Base-by-base conservation (phyloP, 2,113 vertebrate genomes). In the Leptosomus discolor region DNA sequence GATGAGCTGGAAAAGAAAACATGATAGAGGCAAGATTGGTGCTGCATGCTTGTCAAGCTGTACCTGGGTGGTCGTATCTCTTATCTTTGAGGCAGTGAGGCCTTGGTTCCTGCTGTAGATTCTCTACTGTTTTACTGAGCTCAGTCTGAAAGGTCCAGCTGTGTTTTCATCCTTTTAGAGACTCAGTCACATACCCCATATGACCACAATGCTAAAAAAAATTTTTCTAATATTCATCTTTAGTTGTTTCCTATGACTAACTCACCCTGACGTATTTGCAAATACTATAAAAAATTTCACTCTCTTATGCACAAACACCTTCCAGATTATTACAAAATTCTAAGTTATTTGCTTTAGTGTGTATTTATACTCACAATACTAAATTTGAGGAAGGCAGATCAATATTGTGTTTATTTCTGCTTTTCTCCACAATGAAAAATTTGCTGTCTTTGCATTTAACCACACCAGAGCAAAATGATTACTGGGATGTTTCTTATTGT, bases 271-370 rank as follows among this genome's bases (percentile, higher is more conserved):
- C 12, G 12, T 50, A 79, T 53, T 76, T 83, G 3, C 16, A 82
- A 94, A 68, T 71, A 39, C 12, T 34, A 23, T 9, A 19, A 56
- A 82, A 73, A 73, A 89, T 65, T 17, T 11, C 8, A 9, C 6
- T 60, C 7, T 50, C 7, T 86, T 29, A 29, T 0, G 0, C 78
- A 43, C 1, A 36, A 63, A 57, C 8, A 56, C 4, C 22, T 76
- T 82, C 19, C 65, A 79, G 11, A 45, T 30, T 71, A 48, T n/a
- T 75, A 56, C 4, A 78, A 81, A 75, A 71, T 82, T 92, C 18
- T 34, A 67, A 74, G 15, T 75, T 43, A 65, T 58, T 90, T 81
- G 6, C 23, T 54, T 85, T 36, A 26, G 5, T 34, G 3, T 74
- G 20, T 30, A n/a, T 61, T 75, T 43, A n/a, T 41, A 51, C 9